Base-by-base conservation (phyloP, 2,113 vertebrate species). In the Silurus glanis region DNA sequence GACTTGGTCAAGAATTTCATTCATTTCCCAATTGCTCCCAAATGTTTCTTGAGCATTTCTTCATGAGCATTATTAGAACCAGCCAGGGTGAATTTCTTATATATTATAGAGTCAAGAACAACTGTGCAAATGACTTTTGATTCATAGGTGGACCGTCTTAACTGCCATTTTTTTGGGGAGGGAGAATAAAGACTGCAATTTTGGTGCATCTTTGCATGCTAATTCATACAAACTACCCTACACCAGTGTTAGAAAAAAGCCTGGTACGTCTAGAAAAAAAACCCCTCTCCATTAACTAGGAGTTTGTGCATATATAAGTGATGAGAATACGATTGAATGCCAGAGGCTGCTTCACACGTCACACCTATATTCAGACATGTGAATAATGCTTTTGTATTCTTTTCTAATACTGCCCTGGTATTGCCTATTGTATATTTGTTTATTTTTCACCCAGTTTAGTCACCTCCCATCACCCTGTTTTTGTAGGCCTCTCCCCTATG, bases 1-100 rank as follows among this genome's bases (percentile, higher is more conserved):
- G 19, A 49, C 19, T 45, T 21, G 71, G 71, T 74, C 9, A 74
- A 23, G 71, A 74, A 74, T 74, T 74, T 74, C 71, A 74, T 74
- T 74, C 5, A 19, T 47, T 49, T 47, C 37, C 69, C 69, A 47
- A 9, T 45, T 14, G 14, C 6, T 6, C 25, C 25, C 66, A 47
- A 3, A 49, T 74, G 71, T 51, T 74, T 74, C 45, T 69, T 37
- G 2, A n/a, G n/a, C n/a, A n/a, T n/a, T n/a, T n/a, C n/a, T n/a
- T n/a, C n/a, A n/a, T n/a, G n/a, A n/a, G n/a, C n/a, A n/a, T n/a
- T n/a, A n/a, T n/a, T n/a, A n/a, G n/a, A n/a, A n/a, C n/a, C n/a
- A n/a, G n/a, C n/a, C n/a, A n/a, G n/a, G 37, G 69, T 72, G 17
- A 4, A 19, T 14, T 17, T 71, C 2, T 2, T 49, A 23, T 21